Base-by-base conservation (phyloP, 2,797 vertebrate species). In the Sebastes umbrosus region DNA sequence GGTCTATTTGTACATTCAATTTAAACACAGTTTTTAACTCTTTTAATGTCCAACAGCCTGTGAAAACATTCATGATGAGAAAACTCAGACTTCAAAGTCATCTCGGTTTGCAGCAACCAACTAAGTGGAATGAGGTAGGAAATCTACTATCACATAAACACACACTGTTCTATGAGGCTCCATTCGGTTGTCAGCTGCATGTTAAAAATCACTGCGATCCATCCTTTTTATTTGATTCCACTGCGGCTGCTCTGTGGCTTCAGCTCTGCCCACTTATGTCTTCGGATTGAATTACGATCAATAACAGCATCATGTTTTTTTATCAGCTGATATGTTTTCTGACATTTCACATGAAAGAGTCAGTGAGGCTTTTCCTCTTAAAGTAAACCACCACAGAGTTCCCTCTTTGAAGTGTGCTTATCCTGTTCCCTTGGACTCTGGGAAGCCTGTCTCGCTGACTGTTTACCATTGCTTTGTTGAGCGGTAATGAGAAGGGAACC, bases 361-460 rank as follows among this genome's bases (percentile, higher is more conserved):
- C 36, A 24, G 34, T 11, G 13, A 68, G 64, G 25, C 54, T 73
- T 67, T 57, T 82, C 46, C 58, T 62, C 22, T 39, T 72, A 18
- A 36, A 66, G 36, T 55, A 69, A 80, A 73, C 60, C 55, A 24
- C 59, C 8, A 12, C 32, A 29, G n/a, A 60, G 20, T 60, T 57
- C 36, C 8, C 27, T 67, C 43, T 81, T 71, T 78, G 66, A 75
- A 75, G 72, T 63, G 8, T 25, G 67, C 55, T 82, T 27, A 66
- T 66, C 66, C 31, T 34, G 32, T 77, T 62, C 52, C 69, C n/a
- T 25, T 54, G 60, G 60, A 62, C 65, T 57, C 24, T 20, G 10
- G 12, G 54, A 73, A 9, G 60, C 29, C 22, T 59, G n/a, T 59
- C 69, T 67, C 43, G 2, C 55, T 52, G 39, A 46, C 25, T 32